Conservation (phyloP, 2,797 vertebrate genomes). For the Molothrus ater region DNA sequence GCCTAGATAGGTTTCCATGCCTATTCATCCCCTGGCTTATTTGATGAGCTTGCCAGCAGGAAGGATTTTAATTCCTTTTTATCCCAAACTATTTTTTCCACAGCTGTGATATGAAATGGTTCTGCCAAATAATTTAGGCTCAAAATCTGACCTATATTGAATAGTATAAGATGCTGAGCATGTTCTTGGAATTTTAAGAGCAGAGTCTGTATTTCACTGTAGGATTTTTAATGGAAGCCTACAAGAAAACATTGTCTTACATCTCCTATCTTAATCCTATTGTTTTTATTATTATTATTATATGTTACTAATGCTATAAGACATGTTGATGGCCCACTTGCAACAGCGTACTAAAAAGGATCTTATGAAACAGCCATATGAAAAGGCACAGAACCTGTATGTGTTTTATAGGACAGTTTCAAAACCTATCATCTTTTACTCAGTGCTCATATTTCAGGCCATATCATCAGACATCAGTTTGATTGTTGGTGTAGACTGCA, state of each 20-base stretch:
- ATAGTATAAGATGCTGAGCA: not conserved
- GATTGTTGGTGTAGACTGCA: not conserved
- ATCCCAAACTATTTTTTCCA: conserved; percentile 26
- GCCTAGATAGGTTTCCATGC: not conserved
- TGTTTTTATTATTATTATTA: not conserved
- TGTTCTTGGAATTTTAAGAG: not conserved
- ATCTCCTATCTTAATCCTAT: not conserved
- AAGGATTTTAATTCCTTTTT: conserved; percentile 44
- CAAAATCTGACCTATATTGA: conserved; percentile 31
- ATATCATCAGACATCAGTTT: not conserved
- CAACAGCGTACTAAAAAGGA: not conserved
- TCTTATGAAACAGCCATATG: not conserved
- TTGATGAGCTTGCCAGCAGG: conserved; percentile 14
- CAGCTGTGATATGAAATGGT: not conserved
- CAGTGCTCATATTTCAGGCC: not conserved
- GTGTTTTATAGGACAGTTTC: not conserved
- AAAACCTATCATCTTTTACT: not conserved
- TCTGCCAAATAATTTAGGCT: conserved; percentile 29
- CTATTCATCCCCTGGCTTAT: not conserved
- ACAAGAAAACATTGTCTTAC: not conserved
- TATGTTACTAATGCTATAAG: not conserved
- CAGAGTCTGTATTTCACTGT: not conserved
- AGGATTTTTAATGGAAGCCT: not conserved
- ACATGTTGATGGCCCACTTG: not conserved
- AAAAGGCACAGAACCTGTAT: not conserved